Evolutionary conservation across 2,888 invertebrate genomes (phyloP), one percentile per base, ranked within the genome.

Genomic region (Stenotaenia linearis): DNA sequence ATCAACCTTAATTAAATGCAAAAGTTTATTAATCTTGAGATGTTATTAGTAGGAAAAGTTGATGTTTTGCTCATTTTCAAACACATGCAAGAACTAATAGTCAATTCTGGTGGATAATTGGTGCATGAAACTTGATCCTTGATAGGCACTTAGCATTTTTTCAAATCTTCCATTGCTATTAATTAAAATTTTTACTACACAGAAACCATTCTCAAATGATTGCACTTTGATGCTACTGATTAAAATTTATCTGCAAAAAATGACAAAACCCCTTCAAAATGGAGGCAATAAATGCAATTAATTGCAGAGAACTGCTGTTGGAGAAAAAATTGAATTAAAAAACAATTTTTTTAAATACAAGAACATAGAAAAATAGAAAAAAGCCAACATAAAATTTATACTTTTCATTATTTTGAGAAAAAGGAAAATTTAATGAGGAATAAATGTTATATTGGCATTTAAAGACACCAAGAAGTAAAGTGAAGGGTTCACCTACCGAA

Each of bases 381-480:
- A 9, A 5, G 15, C 37, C 32, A 32, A 9, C 4, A 32, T 6
- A 32, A 35, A 4, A 35, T 35, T 35, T 35, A 9, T 9, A 1
- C 37, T 9, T 12, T 37, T 12, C 15, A 37, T n/a, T n/a, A 61
- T 61, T 1, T 1, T n/a, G 61, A 78, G 6, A 61, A 25, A 61
- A 18, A 61, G 61, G n/a, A 21, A 6, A 56, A 32, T 6, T 23
- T 21, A 56, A 56, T 23, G 3, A 78, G n/a, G 18, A 56, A 4
- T 18, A 32, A 45, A n/a, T n/a, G n/a, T n/a, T n/a, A n/a, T n/a
- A n/a, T n/a, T n/a, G n/a, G n/a, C n/a, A n/a, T n/a, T n/a, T n/a
- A n/a, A n/a, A 78, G 28, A 75, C 28, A 21, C 37, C 37, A 15
- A 78, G 25, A 25, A 79, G 12, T 21, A 78, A 50, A 79, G 30